Percentiles rank a stretch among this genome's conserved stretches.
Conservation (phyloP, 2,888 invertebrate genomes). For the Rambutsinella grinnellia region DNA sequence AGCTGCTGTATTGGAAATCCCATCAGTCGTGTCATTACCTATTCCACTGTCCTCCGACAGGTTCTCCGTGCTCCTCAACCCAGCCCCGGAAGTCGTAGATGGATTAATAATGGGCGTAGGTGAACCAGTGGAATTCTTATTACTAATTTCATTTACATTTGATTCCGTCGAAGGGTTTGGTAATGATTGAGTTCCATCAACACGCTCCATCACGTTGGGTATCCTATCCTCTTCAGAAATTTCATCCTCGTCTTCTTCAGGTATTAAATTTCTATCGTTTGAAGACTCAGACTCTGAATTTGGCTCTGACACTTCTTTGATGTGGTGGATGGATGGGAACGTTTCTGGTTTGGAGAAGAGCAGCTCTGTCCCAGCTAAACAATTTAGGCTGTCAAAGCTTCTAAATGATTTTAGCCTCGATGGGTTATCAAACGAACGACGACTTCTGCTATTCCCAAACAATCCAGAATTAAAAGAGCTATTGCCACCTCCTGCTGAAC, state of each 20-base stretch:
- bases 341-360: conserved; percentile 66
- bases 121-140: conserved; percentile 51
- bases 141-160: conserved; percentile 46
- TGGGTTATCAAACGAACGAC: conserved; percentile 63
- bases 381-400: conserved; percentile 72
- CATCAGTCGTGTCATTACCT: conserved; percentile 59
- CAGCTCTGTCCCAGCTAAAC: conserved; percentile 65
- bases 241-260: conserved; percentile 49
- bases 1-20: conserved; percentile 50
- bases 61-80: conserved; percentile 64
- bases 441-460: conserved; percentile 55
- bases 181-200: conserved; percentile 44
- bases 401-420: conserved; percentile 70
- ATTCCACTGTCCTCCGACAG: conserved; percentile 66
- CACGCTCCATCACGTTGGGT: not conserved
- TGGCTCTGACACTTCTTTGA: conserved; percentile 63
- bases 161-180: conserved; percentile 32
- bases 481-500: conserved; percentile 41
- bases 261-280: conserved; percentile 43
- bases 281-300: conserved; percentile 51
- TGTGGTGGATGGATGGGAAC: conserved; percentile 65
- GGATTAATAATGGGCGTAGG: conserved; percentile 34
- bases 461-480: conserved; percentile 16
- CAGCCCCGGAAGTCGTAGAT: conserved; percentile 52
- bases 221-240: conserved; percentile 23